These are phyloP conservation scores for Xenopus borealis DNA, from an alignment of 2,113 vertebrate genomes.

Conservation along the genomic window DNA sequence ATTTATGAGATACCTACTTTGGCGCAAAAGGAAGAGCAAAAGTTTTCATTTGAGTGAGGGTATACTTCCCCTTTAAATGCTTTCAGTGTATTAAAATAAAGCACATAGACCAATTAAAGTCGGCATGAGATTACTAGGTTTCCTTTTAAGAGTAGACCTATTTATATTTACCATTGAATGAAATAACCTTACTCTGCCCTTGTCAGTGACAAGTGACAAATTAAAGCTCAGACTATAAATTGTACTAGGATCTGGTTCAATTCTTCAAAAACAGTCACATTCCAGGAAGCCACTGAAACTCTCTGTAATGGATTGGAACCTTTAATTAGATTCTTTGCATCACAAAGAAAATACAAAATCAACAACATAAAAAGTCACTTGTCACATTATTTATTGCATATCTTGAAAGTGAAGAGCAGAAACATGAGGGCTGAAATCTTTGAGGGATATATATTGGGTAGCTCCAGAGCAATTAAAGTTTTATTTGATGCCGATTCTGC, in stretches of 20 bases:
- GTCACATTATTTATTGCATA: slow-evolving; percentile 9
- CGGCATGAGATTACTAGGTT: too few relatives aligned
- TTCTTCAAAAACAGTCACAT: slow-evolving; percentile 20
- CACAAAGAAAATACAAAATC: slow-evolving; percentile 21
- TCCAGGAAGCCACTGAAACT: slow-evolving; percentile 16
- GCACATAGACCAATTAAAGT: not conserved
- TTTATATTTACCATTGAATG: not conserved
- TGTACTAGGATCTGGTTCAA: slow-evolving; percentile 20
- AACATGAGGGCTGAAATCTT: not conserved
- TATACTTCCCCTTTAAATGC: too few relatives aligned
- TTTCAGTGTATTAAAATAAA: not conserved
- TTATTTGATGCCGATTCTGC: not conserved
- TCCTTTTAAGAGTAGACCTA: too few relatives aligned
- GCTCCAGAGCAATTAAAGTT: not conserved
- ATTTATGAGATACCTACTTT: too few relatives aligned
- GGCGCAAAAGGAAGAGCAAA: too few relatives aligned
- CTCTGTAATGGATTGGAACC: slow-evolving; percentile 5
- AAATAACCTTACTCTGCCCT: not conserved
- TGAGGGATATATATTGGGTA: not conserved
- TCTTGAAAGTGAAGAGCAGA: too few relatives aligned
- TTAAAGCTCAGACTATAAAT: slow-evolving; percentile 7
- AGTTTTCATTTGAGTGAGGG: too few relatives aligned
- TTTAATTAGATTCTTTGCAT: slow-evolving; percentile 33
- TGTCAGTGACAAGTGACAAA: slow-evolving; percentile 3
- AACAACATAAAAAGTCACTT: slow-evolving; percentile 25